phyloP scores from a whole-genome alignment of 2,888 invertebrate genomes.

The Synanthedon tipuliformis region DNA sequence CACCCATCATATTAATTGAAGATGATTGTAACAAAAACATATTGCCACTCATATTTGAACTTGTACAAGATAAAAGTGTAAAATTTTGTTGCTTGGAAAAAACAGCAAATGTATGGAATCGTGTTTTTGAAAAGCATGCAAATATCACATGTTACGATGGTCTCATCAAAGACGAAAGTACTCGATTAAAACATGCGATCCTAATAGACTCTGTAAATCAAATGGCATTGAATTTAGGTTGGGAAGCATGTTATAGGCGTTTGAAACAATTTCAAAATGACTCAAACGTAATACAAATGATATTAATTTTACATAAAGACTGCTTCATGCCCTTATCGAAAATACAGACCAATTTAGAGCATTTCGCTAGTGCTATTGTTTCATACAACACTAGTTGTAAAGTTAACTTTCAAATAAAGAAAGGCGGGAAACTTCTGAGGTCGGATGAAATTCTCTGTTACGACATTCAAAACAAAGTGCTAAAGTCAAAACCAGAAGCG shows the following conservation, averaged over 20 bases:
- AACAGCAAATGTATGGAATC: conserved; percentile 33
- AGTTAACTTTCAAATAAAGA: conserved; percentile 52
- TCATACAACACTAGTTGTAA: conserved; percentile 29
- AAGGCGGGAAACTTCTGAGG: conserved; percentile 63
- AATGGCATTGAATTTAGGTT: conserved; percentile 46
- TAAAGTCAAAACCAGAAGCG: conserved; percentile 29
- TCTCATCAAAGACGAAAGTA: conserved; percentile 18
- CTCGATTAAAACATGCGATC: conserved; percentile 26
- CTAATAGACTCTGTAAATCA: conserved; percentile 57
- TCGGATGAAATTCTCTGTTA: conserved; percentile 46
- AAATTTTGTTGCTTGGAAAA: conserved; percentile 49
- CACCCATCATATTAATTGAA: conserved; percentile 46
- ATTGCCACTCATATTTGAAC: conserved; percentile 36
- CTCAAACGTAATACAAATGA: conserved; percentile 31
- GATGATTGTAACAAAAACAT: conserved; percentile 44
- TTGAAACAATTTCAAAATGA: conserved; percentile 25
- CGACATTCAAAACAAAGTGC: conserved; percentile 34
- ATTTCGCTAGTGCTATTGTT: conserved; percentile 50
- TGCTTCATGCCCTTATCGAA: conserved; percentile 48
- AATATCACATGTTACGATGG: conserved; percentile 29
- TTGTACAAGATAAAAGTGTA: conserved; percentile 23
- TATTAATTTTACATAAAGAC: conserved; percentile 61
- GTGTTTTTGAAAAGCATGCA: conserved; percentile 25
- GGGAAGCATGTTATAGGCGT: conserved; percentile 36
- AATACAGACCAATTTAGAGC: conserved; percentile 49